phyloP scores from a whole-genome alignment of 2,797 vertebrate species.

The Cyclura pinguis region DNA sequence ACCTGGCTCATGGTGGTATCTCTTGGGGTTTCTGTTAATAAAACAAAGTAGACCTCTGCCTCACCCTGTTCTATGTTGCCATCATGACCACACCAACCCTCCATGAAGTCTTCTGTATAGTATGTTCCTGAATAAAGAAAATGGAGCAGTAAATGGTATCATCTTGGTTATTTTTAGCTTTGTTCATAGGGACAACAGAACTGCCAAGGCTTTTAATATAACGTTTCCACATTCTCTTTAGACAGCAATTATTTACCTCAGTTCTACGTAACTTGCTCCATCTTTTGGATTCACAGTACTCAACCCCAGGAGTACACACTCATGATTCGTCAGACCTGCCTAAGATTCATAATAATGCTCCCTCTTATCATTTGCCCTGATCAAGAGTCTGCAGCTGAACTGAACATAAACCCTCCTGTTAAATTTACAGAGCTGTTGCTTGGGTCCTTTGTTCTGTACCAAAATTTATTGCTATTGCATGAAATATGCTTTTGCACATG shows the following conservation, averaged over 20 bases:
- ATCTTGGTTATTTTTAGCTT: background rate
- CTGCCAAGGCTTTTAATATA: background rate
- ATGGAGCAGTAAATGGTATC: background rate
- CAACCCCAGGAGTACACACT: slow-evolving; percentile 35
- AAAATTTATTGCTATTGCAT: background rate
- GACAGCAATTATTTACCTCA: slow-evolving; percentile 40
- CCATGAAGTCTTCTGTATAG: background rate
- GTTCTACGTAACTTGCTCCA: slow-evolving; percentile 33
- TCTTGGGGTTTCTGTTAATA: background rate
- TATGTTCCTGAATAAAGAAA: background rate
- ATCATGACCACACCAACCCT: background rate
- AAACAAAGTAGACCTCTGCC: background rate
- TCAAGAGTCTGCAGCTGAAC: slow-evolving; percentile 3
- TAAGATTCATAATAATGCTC: slow-evolving; percentile 35
- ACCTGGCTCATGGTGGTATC: background rate
- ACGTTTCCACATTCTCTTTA: slow-evolving; percentile 40
- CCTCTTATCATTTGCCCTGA: background rate
- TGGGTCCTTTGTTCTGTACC: background rate
- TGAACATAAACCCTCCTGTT: background rate
- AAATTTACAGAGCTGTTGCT: background rate
- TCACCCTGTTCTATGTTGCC: background rate
- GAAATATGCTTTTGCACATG: slow-evolving; percentile 1
- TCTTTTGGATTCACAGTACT: slow-evolving; percentile 53
- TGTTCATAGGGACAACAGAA: background rate
- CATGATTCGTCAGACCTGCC: slow-evolving; percentile 26